Evolutionary conservation across 2,797 vertebrate genomes (phyloP).

Genomic region (Crocidura indochinensis): DNA sequence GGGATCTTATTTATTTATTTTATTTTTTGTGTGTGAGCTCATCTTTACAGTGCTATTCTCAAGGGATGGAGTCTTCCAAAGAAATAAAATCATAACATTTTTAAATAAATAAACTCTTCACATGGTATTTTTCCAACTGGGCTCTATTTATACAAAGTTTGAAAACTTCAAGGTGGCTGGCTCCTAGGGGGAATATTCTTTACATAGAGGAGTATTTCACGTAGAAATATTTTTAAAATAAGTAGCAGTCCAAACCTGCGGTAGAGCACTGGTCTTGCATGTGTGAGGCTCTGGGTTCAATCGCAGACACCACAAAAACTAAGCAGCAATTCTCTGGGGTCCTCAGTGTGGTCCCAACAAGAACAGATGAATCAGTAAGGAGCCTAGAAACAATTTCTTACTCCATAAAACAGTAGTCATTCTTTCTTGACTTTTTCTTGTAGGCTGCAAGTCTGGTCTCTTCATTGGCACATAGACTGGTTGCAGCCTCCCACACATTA

Average conservation of each 20-base stretch:
- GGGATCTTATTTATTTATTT: background rate
- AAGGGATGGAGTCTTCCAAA: slow-evolving; percentile 21
- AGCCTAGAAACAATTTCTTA: background rate
- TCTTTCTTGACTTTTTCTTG: background rate
- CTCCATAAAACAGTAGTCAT: too few species aligned
- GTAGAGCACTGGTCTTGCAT: too few species aligned
- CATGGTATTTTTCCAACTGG: slow-evolving; percentile 42
- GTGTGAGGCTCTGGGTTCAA: too few species aligned
- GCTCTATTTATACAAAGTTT: slow-evolving; percentile 3
- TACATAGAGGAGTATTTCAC: background rate
- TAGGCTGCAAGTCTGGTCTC: background rate
- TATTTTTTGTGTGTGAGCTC: background rate
- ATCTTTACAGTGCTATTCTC: slow-evolving; percentile 37
- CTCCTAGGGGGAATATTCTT: background rate
- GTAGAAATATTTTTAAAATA: slow-evolving; percentile 10
- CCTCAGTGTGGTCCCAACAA: background rate
- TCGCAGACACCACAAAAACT: too few species aligned
- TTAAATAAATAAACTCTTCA: slow-evolving; percentile 40
- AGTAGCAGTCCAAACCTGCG: too few species aligned
- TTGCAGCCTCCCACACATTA: background rate
- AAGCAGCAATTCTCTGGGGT: slow-evolving; percentile 27
- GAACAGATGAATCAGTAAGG: background rate
- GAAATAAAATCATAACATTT: slow-evolving; percentile 26
- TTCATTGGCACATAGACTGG: too few species aligned
- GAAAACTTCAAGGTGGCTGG: slow-evolving; percentile 8